Conservation (phyloP, 2,797 vertebrate species). For the Decapterus maruadsi region DNA sequence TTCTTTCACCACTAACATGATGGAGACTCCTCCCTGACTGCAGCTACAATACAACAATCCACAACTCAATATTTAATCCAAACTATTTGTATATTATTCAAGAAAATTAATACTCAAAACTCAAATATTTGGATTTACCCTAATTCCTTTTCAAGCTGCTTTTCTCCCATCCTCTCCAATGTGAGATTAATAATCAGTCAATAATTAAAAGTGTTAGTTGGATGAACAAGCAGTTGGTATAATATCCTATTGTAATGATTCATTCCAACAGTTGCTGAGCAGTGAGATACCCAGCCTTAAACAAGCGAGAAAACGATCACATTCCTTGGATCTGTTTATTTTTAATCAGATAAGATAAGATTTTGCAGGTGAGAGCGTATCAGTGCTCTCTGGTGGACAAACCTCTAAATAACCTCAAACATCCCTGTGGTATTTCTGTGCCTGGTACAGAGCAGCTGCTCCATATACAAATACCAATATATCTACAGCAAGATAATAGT, state of each 20-base stretch:
- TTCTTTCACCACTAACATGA: constrained; percentile 3
- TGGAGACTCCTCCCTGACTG: not conserved
- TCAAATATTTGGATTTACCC: no score
- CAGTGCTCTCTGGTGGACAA: not conserved
- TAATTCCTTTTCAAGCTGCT: not conserved
- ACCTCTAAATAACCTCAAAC: not conserved
- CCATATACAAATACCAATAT: not conserved
- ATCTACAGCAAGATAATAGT: not conserved
- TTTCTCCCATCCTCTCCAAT: not conserved
- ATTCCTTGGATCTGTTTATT: no score
- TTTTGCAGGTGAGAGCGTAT: not conserved
- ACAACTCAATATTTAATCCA: not conserved
- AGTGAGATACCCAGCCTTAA: not conserved
- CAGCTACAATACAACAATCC: not conserved
- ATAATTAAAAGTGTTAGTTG: not conserved
- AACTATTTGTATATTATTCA: not conserved
- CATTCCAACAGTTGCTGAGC: not conserved
- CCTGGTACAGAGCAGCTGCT: not conserved
- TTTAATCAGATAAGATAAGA: not conserved
- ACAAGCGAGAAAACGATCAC: not conserved
- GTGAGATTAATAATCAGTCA: not conserved
- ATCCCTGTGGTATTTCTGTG: not conserved
- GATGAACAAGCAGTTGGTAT: not conserved
- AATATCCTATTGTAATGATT: not conserved
- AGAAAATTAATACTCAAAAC: not conserved